Conservation (phyloP, 2,797 vertebrate species). For the Myotis vivesi region DNA sequence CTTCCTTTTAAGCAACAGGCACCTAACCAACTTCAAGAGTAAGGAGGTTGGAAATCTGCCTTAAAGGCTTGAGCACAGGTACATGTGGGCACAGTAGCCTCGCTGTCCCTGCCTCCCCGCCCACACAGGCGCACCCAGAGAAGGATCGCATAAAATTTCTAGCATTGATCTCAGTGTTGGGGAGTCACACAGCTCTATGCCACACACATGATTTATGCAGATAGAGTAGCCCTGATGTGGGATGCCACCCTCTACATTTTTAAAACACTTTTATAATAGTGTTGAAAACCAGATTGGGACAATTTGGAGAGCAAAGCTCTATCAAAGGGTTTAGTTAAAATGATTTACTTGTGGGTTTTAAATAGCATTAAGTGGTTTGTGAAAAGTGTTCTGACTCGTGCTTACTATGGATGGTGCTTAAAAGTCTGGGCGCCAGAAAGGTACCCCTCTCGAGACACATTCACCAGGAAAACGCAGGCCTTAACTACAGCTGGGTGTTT, state of each 20-base stretch:
- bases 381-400: conserved; percentile 68
- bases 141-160: conserved; percentile 9
- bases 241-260: conserved; percentile 68
- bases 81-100: fast-evolving
- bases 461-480: conserved; percentile 43
- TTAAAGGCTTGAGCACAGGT: not conserved
- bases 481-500: conserved; percentile 63
- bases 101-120: no score
- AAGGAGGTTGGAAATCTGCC: not conserved
- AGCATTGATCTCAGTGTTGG: conserved; percentile 22
- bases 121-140: not conserved
- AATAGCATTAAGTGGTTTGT: conserved; percentile 71
- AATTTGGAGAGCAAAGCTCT: conserved; percentile 50
- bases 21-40: not conserved
- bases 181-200: not conserved
- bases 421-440: conserved; percentile 63
- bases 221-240: conserved; percentile 41
- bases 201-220: conserved; percentile 32
- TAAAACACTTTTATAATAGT: conserved; percentile 62
- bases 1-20: not conserved
- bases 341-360: conserved; percentile 70
- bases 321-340: conserved; percentile 72
- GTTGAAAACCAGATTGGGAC: conserved; percentile 64
- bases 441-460: conserved; percentile 53
- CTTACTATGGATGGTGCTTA: conserved; percentile 59